Base-by-base conservation (phyloP, 2,888 invertebrate species). In the Orthosia cruda region DNA sequence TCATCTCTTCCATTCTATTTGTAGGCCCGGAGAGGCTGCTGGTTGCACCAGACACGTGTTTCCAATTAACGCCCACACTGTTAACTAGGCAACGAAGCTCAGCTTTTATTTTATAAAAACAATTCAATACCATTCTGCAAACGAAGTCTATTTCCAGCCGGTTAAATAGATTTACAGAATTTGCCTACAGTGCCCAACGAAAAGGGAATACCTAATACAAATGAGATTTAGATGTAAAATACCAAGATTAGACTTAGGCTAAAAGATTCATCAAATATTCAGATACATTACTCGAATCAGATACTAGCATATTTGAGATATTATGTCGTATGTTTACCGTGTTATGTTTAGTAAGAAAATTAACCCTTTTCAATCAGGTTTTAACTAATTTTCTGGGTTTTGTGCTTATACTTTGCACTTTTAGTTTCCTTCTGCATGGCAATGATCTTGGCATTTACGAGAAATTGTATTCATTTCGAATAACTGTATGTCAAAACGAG, bases 1-100 rank as follows among this genome's bases (percentile, higher is more conserved):
- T 86, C 82, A 86, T 85, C 86, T 89, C 77, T 73, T 89, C 81
- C 83, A 83, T 87, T 80, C 78, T 88, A 86, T 92, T 93, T 92
- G 88, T 89, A 89, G 91, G 87, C 75, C 81, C 76, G 78, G 78
- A 88, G 81, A 89, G 89, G 81, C 83, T 88, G 84, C 85, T 87
- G 84, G 83, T 76, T 90, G 89, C 89, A 89, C 74, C 80, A 20
- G 71, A 50, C 92, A 93, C 92, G 92, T 92, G 91, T 92, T 91
- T 91, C 85, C 88, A 91, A 91, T 94, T 91, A 90, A 78, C 90
- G 61, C 89, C 89, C 81, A 90, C 91, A 67, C 81, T 61, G 70
- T 77, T 75, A 76, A 78, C 82, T 73, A 85, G 82, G 80, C 80
- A 84, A 76, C 68, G 69, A 58, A 71, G 66, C 78, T 49, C 61